Evolutionary conservation across 2,797 vertebrate species (phyloP).

Genomic region (Cirrhinus molitorella): DNA sequence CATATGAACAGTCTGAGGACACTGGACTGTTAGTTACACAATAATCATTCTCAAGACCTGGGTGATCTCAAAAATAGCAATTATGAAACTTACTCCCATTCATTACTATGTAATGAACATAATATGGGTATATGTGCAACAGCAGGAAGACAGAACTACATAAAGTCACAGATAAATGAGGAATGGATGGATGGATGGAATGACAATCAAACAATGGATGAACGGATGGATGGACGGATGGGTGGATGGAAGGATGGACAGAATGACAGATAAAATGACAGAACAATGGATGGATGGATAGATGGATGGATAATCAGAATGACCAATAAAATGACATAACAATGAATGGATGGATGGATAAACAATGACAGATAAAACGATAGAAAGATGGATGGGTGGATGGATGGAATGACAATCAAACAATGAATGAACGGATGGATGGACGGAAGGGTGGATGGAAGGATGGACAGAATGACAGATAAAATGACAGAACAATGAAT

Average conservation of each 20-base stretch:
- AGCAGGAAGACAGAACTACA: not conserved
- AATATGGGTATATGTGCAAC: not conserved
- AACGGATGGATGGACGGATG: not conserved
- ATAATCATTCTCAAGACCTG: not conserved
- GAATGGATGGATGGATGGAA: not conserved
- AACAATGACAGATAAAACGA: too few species aligned
- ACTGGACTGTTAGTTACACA: not conserved
- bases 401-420: too few species aligned
- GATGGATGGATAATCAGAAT: too few species aligned
- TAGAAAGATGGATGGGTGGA: not conserved
- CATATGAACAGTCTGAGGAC: not conserved
- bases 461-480: too few species aligned
- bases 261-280: not conserved
- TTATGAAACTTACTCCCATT: not conserved
- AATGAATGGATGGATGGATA: not conserved
- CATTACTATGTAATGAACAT: not conserved
- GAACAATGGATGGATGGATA: not conserved
- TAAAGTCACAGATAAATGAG: not conserved
- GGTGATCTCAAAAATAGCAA: slow-evolving; percentile 1
- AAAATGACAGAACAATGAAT: too few species aligned
- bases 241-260: not conserved
- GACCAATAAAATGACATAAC: too few species aligned
- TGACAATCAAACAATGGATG: too few species aligned
- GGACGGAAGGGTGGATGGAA: too few species aligned
- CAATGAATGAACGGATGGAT: too few species aligned